Conservation (phyloP, 1,140 invertebrate species). For the Tribolium madens region DNA sequence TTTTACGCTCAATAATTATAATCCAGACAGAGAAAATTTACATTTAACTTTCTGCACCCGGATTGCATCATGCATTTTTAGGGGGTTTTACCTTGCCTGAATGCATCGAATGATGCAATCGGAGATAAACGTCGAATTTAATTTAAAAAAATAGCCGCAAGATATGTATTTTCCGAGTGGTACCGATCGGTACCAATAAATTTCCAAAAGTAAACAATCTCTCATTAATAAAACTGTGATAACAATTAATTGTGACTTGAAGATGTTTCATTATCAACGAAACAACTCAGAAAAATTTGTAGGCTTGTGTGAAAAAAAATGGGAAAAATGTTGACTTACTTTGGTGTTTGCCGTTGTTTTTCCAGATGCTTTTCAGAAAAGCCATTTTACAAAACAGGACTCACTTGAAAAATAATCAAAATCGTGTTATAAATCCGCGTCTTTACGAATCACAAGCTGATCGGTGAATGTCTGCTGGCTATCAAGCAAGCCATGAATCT, state of each 20-base stretch:
- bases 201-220: slow-evolving; percentile 15
- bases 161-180: background rate
- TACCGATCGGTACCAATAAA: slow-evolving; percentile 6
- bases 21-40: background rate
- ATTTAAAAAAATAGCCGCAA: background rate
- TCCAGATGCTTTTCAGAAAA: slow-evolving; percentile 75
- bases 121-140: no score
- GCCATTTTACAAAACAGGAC: slow-evolving; percentile 64
- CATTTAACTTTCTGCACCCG: background rate
- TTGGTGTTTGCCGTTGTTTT: slow-evolving; percentile 76
- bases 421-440: slow-evolving; percentile 15
- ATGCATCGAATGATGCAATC: slow-evolving; percentile 22
- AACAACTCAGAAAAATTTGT: background rate
- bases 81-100: background rate
- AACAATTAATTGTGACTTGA: background rate
- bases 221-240: slow-evolving; percentile 22
- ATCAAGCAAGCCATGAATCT: slow-evolving; percentile 29
- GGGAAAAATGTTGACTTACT: slow-evolving; percentile 69
- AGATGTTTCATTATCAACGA: background rate
- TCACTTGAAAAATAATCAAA: slow-evolving; percentile 12
- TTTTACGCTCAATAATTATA: background rate
- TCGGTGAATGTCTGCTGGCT: slow-evolving; percentile 35
- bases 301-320: slow-evolving; percentile 20
- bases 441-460: slow-evolving; percentile 37
- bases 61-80: slow-evolving; percentile 11